Base-by-base conservation (phyloP, 2,888 invertebrate genomes). In the Lamellibrachia satsuma region DNA sequence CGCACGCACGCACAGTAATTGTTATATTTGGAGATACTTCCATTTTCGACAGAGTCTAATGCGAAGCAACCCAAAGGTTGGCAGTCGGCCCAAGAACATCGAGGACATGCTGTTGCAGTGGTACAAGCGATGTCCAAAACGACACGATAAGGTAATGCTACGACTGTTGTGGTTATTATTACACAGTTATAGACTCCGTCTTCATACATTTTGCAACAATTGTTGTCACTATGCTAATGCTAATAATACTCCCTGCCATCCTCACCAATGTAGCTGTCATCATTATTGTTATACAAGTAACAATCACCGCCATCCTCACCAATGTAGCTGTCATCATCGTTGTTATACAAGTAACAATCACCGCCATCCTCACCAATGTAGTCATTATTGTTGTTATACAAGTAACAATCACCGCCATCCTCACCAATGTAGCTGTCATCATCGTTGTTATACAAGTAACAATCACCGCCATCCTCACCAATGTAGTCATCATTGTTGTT, bases 21-120 rank as follows among this genome's bases (percentile, higher is more conserved):
- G 15, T 57, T 57, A 57, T 8, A 57, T 39, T 39, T 39, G n/a
- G 2, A 75, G 6, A 75, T 22, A 75, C 22, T 11, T 75, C 75
- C 3, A 4, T 75, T 75, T 22, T 0, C n/a, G 4, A 22, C 75
- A 75, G 75, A 75, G 75, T n/a, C 75, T 75, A 22, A 75, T 75
- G 75, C 75, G 75, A 22, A 75, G 75, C 22, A 75, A 75, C 15
- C 75, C 75, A 22, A 75, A 75, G 15, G 75, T 75, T 4, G 75
- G 75, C 75, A 75, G 75, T 75, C 52, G 91, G 3, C 55, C 1
- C 55, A 39, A 52, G 52, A 91, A 55, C 57, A 91, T 91, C n/a
- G 91, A 91, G 57, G 91, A 91, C 9, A 91, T 91, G 91, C 57
- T 91, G 6, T 7, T 57, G 52, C 91, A 91, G 55, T 91, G 91